phyloP scores from a whole-genome alignment of 2,113 vertebrate species.

The Sinocyclocheilus anophthalmus region DNA sequence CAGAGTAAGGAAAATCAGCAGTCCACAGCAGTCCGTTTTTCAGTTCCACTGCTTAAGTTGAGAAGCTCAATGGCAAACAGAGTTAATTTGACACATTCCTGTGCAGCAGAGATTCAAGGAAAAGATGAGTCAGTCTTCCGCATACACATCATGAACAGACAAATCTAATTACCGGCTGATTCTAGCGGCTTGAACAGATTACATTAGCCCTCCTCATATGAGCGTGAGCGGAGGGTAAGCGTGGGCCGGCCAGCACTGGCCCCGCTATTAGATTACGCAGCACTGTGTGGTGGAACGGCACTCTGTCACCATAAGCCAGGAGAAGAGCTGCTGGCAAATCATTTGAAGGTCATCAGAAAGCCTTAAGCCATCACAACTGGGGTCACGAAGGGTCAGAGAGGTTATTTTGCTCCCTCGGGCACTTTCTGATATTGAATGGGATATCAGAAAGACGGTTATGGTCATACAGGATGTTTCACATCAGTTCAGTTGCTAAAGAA shows the following conservation, averaged over 20 bases:
- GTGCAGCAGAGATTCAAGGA: constrained; percentile 51
- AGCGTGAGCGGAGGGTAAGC: constrained; percentile 13
- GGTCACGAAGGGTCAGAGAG: neutral
- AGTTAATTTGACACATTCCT: constrained; percentile 55
- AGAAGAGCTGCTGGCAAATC: constrained; percentile 21
- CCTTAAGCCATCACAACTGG: constrained; percentile 24
- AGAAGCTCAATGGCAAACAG: neutral
- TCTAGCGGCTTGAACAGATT: constrained; percentile 59
- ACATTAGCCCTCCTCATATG: constrained; percentile 58
- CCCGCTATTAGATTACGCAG: constrained; percentile 49
- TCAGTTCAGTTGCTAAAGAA: neutral
- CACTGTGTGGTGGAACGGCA: constrained; percentile 38
- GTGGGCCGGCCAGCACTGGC: constrained; percentile 41
- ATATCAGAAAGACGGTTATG: neutral
- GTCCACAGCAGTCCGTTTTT: neutral
- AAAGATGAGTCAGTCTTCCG: constrained; percentile 52
- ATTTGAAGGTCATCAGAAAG: constrained; percentile 22
- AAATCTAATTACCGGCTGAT: constrained; percentile 61
- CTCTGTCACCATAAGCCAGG: constrained; percentile 38
- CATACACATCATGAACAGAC: constrained; percentile 54
- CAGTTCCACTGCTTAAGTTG: neutral
- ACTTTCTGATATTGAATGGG: neutral
- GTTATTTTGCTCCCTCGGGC: neutral
- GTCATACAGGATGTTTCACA: neutral
- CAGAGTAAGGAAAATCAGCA: no score